Conservation (phyloP, 2,797 vertebrate genomes). For the Cuniculus paca region DNA sequence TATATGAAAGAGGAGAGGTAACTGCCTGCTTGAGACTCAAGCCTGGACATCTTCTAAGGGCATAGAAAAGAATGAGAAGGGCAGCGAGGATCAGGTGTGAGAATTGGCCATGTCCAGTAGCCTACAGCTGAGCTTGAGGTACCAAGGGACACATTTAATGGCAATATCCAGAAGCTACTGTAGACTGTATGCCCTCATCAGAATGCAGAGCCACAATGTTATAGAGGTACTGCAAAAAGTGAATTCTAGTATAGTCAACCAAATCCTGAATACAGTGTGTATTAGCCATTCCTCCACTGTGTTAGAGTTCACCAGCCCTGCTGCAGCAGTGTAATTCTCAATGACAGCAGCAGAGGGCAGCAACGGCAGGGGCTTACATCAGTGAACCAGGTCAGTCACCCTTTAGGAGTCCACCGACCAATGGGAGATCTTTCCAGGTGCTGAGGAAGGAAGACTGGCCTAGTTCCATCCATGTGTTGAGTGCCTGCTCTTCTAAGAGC, state of each 20-base stretch:
- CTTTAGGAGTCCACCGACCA: not conserved
- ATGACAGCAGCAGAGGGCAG: conserved; percentile 69
- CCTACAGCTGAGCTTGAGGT: not conserved
- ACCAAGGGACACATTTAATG: not conserved
- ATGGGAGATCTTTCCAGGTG: not conserved
- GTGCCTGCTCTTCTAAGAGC: not conserved
- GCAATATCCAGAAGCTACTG: not conserved
- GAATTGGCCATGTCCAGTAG: accelerated
- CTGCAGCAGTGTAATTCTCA: not conserved
- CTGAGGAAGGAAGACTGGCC: not conserved
- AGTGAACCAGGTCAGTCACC: not conserved
- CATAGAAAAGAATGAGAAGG: not conserved
- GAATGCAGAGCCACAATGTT: not conserved
- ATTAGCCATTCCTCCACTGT: not conserved
- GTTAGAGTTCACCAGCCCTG: not conserved
- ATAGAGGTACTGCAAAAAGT: not conserved
- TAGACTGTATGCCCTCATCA: not conserved
- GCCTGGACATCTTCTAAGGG: not conserved
- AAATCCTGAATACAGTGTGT: not conserved
- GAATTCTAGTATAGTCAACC: not conserved
- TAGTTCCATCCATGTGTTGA: not conserved
- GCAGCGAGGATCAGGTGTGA: not conserved
- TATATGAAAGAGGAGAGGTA: not conserved
- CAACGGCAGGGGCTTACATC: not conserved
- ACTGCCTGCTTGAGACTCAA: not conserved